Conservation (phyloP, 2,888 invertebrate genomes). For the Drosophila sordidula region DNA sequence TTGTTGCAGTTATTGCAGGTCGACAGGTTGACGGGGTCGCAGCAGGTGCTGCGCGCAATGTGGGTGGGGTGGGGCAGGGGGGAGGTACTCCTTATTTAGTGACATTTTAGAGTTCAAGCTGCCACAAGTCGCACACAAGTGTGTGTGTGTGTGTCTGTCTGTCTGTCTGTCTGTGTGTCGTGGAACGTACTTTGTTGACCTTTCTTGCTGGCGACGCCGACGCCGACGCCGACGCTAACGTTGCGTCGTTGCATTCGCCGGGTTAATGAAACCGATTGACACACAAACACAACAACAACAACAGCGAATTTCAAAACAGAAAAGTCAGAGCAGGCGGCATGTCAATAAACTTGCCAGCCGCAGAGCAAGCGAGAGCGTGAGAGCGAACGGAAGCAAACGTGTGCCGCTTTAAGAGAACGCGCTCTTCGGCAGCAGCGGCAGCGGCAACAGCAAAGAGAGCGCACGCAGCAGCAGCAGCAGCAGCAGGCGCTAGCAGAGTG, state of each 20-base stretch:
- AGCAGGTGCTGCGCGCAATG: slow-evolving; percentile 23
- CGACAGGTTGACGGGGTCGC: slow-evolving; percentile 20
- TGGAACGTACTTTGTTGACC: slow-evolving; percentile 81
- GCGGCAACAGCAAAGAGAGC: slow-evolving; percentile 21
- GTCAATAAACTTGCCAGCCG: slow-evolving; percentile 28
- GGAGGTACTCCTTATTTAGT: slow-evolving; percentile 30
- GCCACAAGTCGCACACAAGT: slow-evolving; percentile 46
- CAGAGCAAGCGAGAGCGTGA: slow-evolving; percentile 16
- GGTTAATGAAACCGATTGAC: slow-evolving; percentile 85
- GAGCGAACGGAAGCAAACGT: slow-evolving; percentile 14
- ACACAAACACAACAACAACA: slow-evolving; percentile 71
- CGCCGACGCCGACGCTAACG: slow-evolving; percentile 16
- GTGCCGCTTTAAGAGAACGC: slow-evolving; percentile 8
- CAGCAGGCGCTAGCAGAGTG: slow-evolving; percentile 3
- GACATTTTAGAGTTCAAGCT: slow-evolving; percentile 62
- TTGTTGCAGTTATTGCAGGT: slow-evolving; percentile 7
- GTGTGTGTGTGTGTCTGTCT: slow-evolving; percentile 18
- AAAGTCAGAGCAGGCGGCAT: slow-evolving; percentile 31
- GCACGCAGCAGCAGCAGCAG: slow-evolving; percentile 1
- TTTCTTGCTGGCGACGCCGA: slow-evolving; percentile 52
- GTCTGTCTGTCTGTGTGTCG: slow-evolving; percentile 35
- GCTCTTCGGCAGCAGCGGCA: slow-evolving; percentile 1
- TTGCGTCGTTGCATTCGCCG: slow-evolving; percentile 60
- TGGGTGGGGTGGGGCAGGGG: neutral
- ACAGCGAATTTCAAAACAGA: slow-evolving; percentile 41